Base-by-base conservation (phyloP, 2,888 invertebrate genomes). In the Clanis bilineata region DNA sequence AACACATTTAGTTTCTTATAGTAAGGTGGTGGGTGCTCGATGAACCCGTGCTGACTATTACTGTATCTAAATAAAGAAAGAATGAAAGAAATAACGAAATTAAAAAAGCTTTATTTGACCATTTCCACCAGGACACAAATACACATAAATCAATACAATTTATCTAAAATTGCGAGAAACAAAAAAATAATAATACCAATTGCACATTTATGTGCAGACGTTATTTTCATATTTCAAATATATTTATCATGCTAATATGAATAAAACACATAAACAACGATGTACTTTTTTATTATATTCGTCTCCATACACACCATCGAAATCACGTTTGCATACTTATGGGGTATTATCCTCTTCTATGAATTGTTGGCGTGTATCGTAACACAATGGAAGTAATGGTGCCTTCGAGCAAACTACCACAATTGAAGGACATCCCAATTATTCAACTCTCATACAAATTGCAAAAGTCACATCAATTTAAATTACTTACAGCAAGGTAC, bases 301-400 rank as follows among this genome's bases (percentile, higher is more conserved):
- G 18, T 41, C 7, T 41, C 18, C 2, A 15, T 41, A 18, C 41
- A 15, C 2, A 6, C 15, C 39, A 15, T 41, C 15, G 4, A 0
- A 23, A 25, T 10, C 6, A 15, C 7, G 5, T 28, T 28, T 28
- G 47, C 9, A 25, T 47, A 28, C 25, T 28, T 47, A 45, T 45
- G 23, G n/a, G 25, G 45, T 23, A 45, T 45, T 45, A 47, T 47
- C 15, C 25, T 15, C 15, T 25, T 28, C 15, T 25, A 47, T 15
- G 47, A 25, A 25, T 15, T 28, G 10, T 44, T 15, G 15, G 12
- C 47, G 15, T 28, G 9, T 12, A 47, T 15, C 28, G 25, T 28
- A 47, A 47, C 25, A 47, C 47, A 47, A 47, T 47, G 47, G 47
- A 28, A 15, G 28, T 28, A 47, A 47, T 23, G 25, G 23, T 47